phyloP scores from a whole-genome alignment of 2,113 vertebrate species.

The Coreoperca whiteheadi region DNA sequence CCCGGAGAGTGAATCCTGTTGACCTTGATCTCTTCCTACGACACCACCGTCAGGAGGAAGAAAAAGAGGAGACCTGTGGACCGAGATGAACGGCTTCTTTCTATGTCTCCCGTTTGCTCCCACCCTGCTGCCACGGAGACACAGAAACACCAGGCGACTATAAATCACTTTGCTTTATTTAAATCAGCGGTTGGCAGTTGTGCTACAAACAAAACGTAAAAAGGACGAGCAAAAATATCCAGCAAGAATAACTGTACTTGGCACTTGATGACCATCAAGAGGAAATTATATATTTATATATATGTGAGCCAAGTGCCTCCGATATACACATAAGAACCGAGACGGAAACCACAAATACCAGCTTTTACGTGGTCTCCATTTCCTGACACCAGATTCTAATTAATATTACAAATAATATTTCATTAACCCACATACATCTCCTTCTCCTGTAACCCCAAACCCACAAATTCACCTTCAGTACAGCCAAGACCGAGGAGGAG shows the following conservation, averaged over 20 bases:
- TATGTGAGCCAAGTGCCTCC: conserved; percentile 70
- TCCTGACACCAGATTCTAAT: conserved; percentile 72
- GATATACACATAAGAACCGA: conserved; percentile 75
- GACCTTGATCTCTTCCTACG: too few species aligned
- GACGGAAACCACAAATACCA: conserved; percentile 77
- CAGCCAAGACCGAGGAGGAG: conserved; percentile 15
- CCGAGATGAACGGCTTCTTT: too few species aligned
- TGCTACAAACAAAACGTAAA: conserved; percentile 63
- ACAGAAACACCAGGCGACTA: conserved; percentile 70
- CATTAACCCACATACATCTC: conserved; percentile 50
- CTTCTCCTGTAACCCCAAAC: conserved; percentile 18
- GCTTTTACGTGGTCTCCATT: conserved; percentile 74
- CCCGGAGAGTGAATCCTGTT: too few species aligned
- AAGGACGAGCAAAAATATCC: conserved; percentile 67
- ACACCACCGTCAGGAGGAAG: too few species aligned
- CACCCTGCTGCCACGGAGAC: too few species aligned
- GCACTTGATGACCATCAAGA: conserved; percentile 79
- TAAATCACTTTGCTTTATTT: conserved; percentile 86
- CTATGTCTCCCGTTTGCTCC: too few species aligned
- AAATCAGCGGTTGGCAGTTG: conserved; percentile 84
- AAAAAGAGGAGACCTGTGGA: too few species aligned
- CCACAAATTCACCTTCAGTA: conserved; percentile 5
- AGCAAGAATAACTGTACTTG: conserved; percentile 84
- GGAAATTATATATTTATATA: conserved; percentile 39
- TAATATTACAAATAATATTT: conserved; percentile 71